phyloP scores from a whole-genome alignment of 2,888 invertebrate genomes.

The Caenorhabditis sp. region DNA sequence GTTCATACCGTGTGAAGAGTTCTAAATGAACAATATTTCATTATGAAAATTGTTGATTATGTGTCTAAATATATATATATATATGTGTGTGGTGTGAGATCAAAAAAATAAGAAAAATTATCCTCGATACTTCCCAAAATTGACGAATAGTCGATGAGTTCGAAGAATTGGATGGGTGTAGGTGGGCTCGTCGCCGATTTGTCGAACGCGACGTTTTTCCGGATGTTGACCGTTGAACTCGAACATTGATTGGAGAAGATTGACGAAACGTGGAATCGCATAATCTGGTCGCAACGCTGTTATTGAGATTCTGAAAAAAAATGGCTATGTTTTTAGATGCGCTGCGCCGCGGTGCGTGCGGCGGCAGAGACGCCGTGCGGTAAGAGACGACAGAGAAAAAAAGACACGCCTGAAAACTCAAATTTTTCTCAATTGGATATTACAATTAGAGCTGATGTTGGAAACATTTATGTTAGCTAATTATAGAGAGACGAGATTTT shows the following conservation, averaged over 20 bases:
- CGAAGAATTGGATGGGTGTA: conserved; percentile 14
- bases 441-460: too few species aligned
- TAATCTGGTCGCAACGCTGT: conserved; percentile 47
- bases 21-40: conserved; percentile 14
- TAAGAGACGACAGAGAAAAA: too few species aligned
- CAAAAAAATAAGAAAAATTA: background rate
- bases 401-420: too few species aligned
- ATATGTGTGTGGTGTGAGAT: background rate
- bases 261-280: conserved; percentile 45
- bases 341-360: too few species aligned
- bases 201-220: background rate
- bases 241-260: conserved; percentile 42
- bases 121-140: conserved; percentile 25
- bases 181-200: background rate
- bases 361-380: too few species aligned
- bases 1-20: conserved; percentile 47
- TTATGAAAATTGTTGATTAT: background rate
- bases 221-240: conserved; percentile 11
- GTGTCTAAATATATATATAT: background rate
- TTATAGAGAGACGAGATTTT: too few species aligned
- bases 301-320: conserved; percentile 2
- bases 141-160: conserved; percentile 32
- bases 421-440: too few species aligned
- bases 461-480: too few species aligned
- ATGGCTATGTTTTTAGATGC: too few species aligned